Evolutionary conservation across 2,888 invertebrate species (phyloP), one percentile per base, ranked within the genome.

Genomic region (Drosophila acutilabella): DNA sequence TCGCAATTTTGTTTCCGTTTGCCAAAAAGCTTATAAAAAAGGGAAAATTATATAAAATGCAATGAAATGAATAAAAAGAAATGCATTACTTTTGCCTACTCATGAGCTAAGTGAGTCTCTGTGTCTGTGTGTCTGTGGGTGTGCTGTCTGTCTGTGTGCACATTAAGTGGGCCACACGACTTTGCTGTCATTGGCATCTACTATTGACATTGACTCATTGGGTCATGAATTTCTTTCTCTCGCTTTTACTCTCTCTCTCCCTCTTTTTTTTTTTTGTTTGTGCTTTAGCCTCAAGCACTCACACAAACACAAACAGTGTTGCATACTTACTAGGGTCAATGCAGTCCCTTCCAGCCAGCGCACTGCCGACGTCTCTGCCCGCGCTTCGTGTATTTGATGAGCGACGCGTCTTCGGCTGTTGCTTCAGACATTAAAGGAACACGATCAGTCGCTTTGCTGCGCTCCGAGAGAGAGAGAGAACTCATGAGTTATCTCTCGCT

Each of bases 1-100:
- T 53, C 81, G 82, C 71, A 82, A 71, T 76, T 78, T 86, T 60
- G 56, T 68, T 86, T 83, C 81, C 83, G 73, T 64, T 74, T 68
- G 42, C 62, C 74, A 73, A 75, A 61, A 8, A 50, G 36, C 30
- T 33, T 42, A 45, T 50, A 64, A 42, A 73, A 45, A 14, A n/a
- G 11, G 36, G 36, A 36, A 36, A 51, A 61, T 75, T 71, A 71
- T 64, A 71, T 74, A 66, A 73, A 60, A 45, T 36, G 18, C 16
- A 59, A 48, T 20, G 36, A 51, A 52, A 36, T 42, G 47, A 3
- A 52, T 52, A 41, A 11, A 50, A 36, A 56, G 33, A 20, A 41
- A 23, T 36, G 52, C 51, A 47, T 47, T 18, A 61, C 62, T 44
- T 69, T 44, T 69, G 54, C 38, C 45, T 41, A 48, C 44, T 26